Percentiles rank a stretch among this genome's conserved stretches.
Evolutionary conservation across 2,113 vertebrate genomes (phyloP).

Genomic region (Myotis yumanensis): DNA sequence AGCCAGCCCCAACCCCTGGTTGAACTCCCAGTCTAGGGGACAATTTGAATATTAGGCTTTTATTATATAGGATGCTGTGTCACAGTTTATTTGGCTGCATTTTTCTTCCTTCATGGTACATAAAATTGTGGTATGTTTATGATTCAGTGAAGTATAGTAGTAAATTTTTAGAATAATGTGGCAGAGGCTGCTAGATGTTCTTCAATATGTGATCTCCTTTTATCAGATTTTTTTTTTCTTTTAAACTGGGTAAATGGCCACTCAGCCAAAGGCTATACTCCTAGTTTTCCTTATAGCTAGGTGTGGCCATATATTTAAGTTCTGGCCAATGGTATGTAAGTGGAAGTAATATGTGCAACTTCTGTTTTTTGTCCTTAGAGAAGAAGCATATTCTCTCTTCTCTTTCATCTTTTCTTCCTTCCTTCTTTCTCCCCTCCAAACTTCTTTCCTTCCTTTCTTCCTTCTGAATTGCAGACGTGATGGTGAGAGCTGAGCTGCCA

Average conservation of each 20-base stretch:
- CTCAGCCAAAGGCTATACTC: neutral
- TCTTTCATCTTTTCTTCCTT: neutral
- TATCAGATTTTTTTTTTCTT: neutral
- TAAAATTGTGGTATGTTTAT: neutral
- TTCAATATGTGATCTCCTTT: neutral
- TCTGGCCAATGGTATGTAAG: too few species aligned
- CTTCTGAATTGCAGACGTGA: neutral
- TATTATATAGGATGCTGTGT: neutral
- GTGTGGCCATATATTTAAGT: neutral
- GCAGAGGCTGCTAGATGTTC: neutral
- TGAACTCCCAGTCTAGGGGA: too few species aligned
- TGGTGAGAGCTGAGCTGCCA: neutral
- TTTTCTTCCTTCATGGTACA: neutral
- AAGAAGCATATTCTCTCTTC: neutral
- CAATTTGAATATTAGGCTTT: too few species aligned
- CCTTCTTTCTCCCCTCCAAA: neutral
- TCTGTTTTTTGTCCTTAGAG: neutral
- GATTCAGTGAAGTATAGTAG: neutral
- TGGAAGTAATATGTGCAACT: neutral
- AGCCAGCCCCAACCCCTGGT: too few species aligned
- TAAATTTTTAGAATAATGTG: neutral
- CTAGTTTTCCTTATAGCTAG: neutral
- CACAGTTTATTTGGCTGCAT: neutral
- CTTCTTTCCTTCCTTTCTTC: neutral
- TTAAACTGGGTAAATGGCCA: neutral